Evolutionary conservation across 2,113 vertebrate species (phyloP).

Genomic region (Promerops cafer): DNA sequence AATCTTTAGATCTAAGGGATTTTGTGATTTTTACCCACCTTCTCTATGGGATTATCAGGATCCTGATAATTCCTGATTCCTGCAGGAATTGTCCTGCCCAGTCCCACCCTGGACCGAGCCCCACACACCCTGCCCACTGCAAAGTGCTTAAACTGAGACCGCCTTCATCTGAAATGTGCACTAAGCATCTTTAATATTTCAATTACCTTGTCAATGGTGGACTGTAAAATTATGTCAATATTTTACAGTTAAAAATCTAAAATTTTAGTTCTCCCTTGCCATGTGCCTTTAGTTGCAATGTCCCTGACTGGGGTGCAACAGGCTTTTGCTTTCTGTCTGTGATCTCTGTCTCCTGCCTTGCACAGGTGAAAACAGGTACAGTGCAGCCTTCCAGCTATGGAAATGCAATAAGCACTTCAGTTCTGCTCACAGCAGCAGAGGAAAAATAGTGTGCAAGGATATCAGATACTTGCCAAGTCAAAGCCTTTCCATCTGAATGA

Average conservation of each 20-base stretch:
- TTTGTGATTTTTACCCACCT: neutral
- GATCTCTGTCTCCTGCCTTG: neutral
- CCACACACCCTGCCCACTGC: neutral
- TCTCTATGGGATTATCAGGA: neutral
- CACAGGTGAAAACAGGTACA: fast-evolving
- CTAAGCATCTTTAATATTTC: neutral
- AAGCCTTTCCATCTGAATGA: constrained; percentile 39
- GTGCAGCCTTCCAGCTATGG: neutral
- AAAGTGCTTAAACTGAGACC: neutral
- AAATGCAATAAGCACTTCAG: neutral
- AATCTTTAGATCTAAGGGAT: neutral
- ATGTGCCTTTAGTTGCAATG: fast-evolving
- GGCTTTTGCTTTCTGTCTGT: neutral
- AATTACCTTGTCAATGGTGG: neutral
- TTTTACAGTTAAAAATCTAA: neutral
- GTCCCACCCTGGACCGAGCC: neutral
- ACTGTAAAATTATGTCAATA: neutral
- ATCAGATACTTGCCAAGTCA: constrained; percentile 17
- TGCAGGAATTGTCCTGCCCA: neutral
- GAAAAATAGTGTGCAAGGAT: neutral
- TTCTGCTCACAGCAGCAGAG: neutral
- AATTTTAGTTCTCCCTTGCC: neutral
- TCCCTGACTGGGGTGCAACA: too few species aligned
- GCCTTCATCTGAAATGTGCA: fast-evolving
- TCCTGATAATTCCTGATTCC: too few species aligned